These are phyloP conservation scores for Syngnathus acus DNA, from an alignment of 2,797 vertebrate species.

Conservation along the genomic window DNA sequence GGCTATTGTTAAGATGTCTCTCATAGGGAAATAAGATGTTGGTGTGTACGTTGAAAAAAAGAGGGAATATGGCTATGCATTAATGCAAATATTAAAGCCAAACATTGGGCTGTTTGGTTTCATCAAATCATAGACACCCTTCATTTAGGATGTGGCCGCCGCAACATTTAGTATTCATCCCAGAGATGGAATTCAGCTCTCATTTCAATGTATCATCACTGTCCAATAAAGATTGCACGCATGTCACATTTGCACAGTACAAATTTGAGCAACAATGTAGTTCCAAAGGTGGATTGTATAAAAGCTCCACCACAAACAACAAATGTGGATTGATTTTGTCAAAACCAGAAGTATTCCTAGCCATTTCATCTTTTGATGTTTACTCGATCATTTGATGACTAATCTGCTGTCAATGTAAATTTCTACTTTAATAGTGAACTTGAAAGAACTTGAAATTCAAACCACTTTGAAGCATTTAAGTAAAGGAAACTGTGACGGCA, in stretches of 20 bases:
- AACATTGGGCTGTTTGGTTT: conserved; percentile 35
- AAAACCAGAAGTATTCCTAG: too few relatives aligned
- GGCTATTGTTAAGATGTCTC: conserved; percentile 67
- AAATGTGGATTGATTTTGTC: too few relatives aligned
- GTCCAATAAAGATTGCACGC: background rate
- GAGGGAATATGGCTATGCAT: conserved; percentile 42
- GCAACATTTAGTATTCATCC: conserved; percentile 11
- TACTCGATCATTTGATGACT: too few relatives aligned
- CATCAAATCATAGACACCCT: conserved; percentile 42
- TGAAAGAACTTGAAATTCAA: too few relatives aligned
- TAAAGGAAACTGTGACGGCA: too few relatives aligned
- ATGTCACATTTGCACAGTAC: too few relatives aligned
- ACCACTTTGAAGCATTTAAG: too few relatives aligned
- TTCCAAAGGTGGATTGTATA: background rate
- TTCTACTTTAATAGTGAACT: too few relatives aligned
- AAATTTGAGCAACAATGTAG: too few relatives aligned
- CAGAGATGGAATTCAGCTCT: conserved; percentile 5
- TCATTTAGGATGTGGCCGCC: conserved; percentile 18
- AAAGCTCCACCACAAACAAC: background rate
- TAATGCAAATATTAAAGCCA: conserved; percentile 59
- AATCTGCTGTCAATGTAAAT: too few relatives aligned
- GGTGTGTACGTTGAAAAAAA: conserved; percentile 48
- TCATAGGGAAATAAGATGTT: conserved; percentile 65
- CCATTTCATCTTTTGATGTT: too few relatives aligned
- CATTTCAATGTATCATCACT: background rate